Conservation (phyloP, 2,113 vertebrate species). For the Chlamydotis undulata region DNA sequence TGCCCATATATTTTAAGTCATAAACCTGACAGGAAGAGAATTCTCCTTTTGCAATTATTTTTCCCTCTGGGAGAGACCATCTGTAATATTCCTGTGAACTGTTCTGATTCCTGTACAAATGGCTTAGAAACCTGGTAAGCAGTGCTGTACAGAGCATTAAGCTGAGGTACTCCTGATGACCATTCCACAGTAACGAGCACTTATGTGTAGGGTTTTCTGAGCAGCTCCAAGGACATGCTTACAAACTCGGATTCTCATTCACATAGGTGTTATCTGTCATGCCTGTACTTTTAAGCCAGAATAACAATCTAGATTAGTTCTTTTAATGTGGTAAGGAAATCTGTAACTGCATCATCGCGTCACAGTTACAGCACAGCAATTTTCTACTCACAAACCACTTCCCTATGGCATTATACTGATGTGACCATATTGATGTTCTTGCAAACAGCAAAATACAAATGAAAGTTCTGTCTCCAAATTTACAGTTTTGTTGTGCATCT, state of each 20-base stretch:
- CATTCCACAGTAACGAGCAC: background rate
- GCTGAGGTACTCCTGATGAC: background rate
- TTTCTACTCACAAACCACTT: background rate
- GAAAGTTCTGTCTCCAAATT: background rate
- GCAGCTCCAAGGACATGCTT: background rate
- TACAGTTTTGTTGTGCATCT: background rate
- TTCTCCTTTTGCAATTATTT: background rate
- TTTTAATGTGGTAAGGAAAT: background rate
- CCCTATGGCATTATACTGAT: background rate
- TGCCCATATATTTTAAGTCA: conserved; percentile 12
- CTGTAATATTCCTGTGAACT: background rate
- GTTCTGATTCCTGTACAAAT: background rate
- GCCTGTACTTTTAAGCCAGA: background rate
- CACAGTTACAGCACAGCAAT: background rate
- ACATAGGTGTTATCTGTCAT: background rate
- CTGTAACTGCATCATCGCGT: background rate
- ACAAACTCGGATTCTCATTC: background rate
- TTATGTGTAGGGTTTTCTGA: background rate
- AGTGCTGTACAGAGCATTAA: background rate
- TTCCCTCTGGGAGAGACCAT: background rate
- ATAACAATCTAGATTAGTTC: background rate
- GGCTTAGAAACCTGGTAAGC: background rate
- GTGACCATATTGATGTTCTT: background rate
- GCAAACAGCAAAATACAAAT: background rate
- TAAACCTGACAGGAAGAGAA: conserved; percentile 23